Evolutionary conservation across 37 sponge, comb jelly and placozoan genomes (phyloP), one percentile per base, ranked within the genome.

Genomic region (Axinella damicornis): DNA sequence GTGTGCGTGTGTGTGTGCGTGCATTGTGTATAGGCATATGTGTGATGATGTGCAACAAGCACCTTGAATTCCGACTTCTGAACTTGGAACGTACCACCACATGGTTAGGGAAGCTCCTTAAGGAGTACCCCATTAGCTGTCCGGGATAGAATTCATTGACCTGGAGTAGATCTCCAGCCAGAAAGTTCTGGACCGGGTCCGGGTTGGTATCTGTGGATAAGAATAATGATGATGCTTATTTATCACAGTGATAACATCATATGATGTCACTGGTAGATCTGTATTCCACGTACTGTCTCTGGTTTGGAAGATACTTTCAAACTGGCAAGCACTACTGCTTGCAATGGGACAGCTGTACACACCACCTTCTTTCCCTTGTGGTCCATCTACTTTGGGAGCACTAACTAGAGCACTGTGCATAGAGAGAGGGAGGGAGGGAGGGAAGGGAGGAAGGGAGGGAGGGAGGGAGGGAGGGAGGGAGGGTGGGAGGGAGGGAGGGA

Each of bases 21-120:
- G 27, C 22, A 21, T 12, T n/a, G n/a, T n/a, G n/a, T n/a, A n/a
- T n/a, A n/a, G n/a, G 32, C 21, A 21, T 24, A 13, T 52, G 53
- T 39, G 30, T 72, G 22, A n/a, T n/a, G n/a, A n/a, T n/a, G n/a
- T n/a, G n/a, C n/a, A n/a, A n/a, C n/a, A n/a, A n/a, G n/a, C n/a
- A 46, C 46, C 9, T 46, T 46, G 46, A 46, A 46, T 9, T n/a
- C n/a, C n/a, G n/a, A n/a, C n/a, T n/a, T n/a, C n/a, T n/a, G n/a
- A n/a, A n/a, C n/a, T n/a, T 15, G 2, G 68, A 5, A 46, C 84
- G 13, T 53, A 84, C 84, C 75, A 84, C 76, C n/a, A 84, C 84
- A 55, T 65, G 31, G 18, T 68, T 59, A 9, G 28, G 71, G 55
- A 70, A 39, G 5, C 69, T 76, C 53, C 71, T 35, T 41, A 87